Conservation (phyloP, 2,113 vertebrate genomes). For the Plecotus auritus region DNA sequence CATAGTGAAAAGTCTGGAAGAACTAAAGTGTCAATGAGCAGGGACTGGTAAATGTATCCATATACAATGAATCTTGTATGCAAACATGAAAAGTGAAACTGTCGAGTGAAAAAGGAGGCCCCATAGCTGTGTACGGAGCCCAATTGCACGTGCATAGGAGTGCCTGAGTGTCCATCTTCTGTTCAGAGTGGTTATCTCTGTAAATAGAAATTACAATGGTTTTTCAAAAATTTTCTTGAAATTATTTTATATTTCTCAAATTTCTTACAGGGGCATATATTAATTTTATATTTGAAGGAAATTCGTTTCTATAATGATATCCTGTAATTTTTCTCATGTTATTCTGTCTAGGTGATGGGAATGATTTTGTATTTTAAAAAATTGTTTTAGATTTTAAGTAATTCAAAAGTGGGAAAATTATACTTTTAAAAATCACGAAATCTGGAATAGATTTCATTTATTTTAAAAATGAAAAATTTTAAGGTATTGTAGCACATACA, state of each 20-base stretch:
- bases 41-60: background rate
- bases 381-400: background rate
- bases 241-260: background rate
- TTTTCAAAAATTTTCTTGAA: background rate
- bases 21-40: background rate
- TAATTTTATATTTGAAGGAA: background rate
- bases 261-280: background rate
- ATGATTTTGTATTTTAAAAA: background rate
- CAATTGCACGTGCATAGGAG: background rate
- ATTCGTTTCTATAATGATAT: background rate
- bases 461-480: slow-evolving; percentile 10
- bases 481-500: background rate
- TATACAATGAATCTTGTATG: background rate
- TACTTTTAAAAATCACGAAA: slow-evolving; percentile 7
- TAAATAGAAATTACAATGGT: background rate
- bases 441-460: background rate
- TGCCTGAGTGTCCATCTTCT: background rate
- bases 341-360: slow-evolving; percentile 12
- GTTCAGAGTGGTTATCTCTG: background rate
- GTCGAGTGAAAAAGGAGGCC: background rate
- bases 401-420: background rate
- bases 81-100: background rate
- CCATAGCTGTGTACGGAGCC: background rate
- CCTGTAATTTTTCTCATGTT: slow-evolving; percentile 3
- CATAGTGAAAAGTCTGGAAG: background rate